Conservation (phyloP, 2,113 vertebrate species). For the Scolopax mira region DNA sequence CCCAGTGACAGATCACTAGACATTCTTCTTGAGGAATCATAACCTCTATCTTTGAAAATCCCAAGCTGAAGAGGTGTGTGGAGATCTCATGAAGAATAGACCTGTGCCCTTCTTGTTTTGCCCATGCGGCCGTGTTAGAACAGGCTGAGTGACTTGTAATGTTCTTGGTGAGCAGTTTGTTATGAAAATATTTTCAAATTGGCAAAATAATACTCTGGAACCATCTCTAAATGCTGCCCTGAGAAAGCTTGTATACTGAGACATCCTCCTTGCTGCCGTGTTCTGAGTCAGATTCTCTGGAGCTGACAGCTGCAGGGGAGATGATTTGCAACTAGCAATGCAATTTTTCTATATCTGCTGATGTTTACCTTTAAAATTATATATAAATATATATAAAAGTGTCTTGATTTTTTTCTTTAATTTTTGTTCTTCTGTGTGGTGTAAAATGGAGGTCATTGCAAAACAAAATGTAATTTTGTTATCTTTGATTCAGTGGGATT, state of each 20-base stretch:
- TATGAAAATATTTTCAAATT: not conserved
- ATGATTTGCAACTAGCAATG: slow-evolving; percentile 85
- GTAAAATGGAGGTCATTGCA: slow-evolving; percentile 69
- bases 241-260: slow-evolving; percentile 57
- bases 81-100: slow-evolving; percentile 45
- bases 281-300: slow-evolving; percentile 46
- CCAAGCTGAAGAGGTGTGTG: not conserved
- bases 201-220: slow-evolving; percentile 31
- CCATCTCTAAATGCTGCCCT: slow-evolving; percentile 69
- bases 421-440: slow-evolving; percentile 72
- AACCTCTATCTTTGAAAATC: not conserved
- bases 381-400: slow-evolving; percentile 48
- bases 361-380: slow-evolving; percentile 74
- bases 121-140: slow-evolving; percentile 52
- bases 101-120: slow-evolving; percentile 9
- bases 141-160: not conserved
- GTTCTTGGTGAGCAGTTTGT: slow-evolving; percentile 9
- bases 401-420: slow-evolving; percentile 57
- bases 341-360: slow-evolving; percentile 83
- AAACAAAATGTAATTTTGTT: slow-evolving; percentile 80
- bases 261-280: slow-evolving; percentile 34
- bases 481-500: slow-evolving; percentile 76
- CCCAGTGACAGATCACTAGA: not conserved
- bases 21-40: slow-evolving; percentile 22
- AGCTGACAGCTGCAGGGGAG: slow-evolving; percentile 59